Evolutionary conservation across 2,797 vertebrate species (phyloP), one percentile per base, ranked within the genome.

Genomic region (Tamandua tetradactyla): DNA sequence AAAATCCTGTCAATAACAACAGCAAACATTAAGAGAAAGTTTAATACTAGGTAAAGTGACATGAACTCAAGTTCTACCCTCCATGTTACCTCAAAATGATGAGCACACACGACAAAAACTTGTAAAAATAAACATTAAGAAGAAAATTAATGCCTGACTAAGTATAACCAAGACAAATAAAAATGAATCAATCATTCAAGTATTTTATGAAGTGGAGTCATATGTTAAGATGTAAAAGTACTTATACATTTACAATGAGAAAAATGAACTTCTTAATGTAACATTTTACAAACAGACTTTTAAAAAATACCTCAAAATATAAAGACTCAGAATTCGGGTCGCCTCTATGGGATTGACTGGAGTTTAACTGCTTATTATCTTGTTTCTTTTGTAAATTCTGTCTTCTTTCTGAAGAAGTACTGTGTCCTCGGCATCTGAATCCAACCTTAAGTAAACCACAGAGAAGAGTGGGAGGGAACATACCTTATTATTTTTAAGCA

Each of bases 231-330:
- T 30, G 88, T n/a, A 66, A 87, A 75, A 96, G 42, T 40, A 92
- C 8, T 71, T 78, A 55, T 25, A 47, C 69, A 72, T 44, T 94
- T 64, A 76, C 2, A 87, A 71, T 55, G 52, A 27, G 71, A 78
- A 15, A 94, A 94, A 90, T 87, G 86, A 88, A 83, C 64, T 82
- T 95, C 81, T 78, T 76, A 68, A 27, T 71, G 17, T 61, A 81
- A 79, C 20, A 81, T 49, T 22, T 90, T 89, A 95, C 27, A 94
- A 89, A 76, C 17, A 94, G 57, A 89, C 47, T 5, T 44, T 80
- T 30, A 87, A 96, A 79, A 83, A 87, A 92, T 98, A 99, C 99
- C 99, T 99, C 99, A 97, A 99, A 99, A 98, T 99, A 99, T 57
- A 99, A 98, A 37, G 99, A 98, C 55, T 99, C 99, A 85, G 99